Percentiles rank a stretch among this genome's conserved stretches.
phyloP scores from a whole-genome alignment of 2,113 vertebrate genomes.

The Piprites chloris region DNA sequence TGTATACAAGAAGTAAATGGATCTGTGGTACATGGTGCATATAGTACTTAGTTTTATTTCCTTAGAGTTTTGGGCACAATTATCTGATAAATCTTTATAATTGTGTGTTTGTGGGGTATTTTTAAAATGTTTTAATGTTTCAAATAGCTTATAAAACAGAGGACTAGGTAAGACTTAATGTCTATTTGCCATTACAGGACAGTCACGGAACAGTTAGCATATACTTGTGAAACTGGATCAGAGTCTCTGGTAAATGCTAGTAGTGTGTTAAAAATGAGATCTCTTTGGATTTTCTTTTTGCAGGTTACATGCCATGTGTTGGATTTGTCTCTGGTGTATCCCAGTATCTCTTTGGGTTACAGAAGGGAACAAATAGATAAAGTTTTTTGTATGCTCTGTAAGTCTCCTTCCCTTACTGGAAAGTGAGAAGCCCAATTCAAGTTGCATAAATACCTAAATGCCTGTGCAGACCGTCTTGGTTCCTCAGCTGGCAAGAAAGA shows the following conservation, averaged over 20 bases:
- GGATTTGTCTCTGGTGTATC: neutral
- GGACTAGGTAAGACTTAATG: neutral
- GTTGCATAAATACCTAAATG: constrained; percentile 3
- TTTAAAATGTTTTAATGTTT: neutral
- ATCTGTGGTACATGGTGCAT: neutral
- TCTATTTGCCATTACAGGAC: neutral
- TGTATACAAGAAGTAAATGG: neutral
- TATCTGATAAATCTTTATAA: neutral
- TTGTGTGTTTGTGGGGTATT: neutral
- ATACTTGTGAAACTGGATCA: neutral
- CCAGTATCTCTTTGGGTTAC: neutral
- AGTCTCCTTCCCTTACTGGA: neutral
- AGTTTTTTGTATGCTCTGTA: neutral
- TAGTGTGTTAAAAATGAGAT: neutral
- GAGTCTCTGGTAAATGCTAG: neutral
- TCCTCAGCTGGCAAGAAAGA: neutral
- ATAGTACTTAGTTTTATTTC: neutral
- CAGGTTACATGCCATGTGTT: neutral
- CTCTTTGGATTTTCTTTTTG: neutral
- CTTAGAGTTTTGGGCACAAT: neutral
- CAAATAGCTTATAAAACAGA: neutral
- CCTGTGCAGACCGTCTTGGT: neutral
- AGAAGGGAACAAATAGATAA: neutral
- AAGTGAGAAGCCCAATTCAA: neutral
- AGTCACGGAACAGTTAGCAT: neutral